Evolutionary conservation across 2,888 invertebrate species (phyloP).

Genomic region (Boloria euphrosyne): DNA sequence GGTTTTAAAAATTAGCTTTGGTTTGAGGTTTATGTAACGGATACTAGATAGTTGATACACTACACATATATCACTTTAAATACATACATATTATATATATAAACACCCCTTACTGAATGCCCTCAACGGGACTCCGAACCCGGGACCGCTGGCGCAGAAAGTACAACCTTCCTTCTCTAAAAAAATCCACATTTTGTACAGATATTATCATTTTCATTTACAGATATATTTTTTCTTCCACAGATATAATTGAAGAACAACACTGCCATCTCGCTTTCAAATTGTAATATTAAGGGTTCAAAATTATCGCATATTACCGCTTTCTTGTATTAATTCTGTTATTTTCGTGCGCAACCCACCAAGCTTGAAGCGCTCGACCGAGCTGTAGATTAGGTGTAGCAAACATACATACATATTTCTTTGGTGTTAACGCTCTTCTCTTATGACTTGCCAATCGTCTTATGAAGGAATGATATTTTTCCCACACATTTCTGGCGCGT

Average conservation of each 20-base stretch:
- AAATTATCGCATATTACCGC: conserved; percentile 31
- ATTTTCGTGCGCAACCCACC: conserved; percentile 31
- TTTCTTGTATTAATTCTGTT: conserved; percentile 28
- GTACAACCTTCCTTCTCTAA: too few relatives aligned
- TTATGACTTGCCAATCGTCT: conserved; percentile 64
- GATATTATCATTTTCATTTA: too few relatives aligned
- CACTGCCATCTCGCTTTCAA: conserved; percentile 82
- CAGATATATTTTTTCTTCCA: conserved; percentile 40
- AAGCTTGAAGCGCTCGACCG: conserved; percentile 30
- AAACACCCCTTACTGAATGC: too few relatives aligned
- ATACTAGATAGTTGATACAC: too few relatives aligned
- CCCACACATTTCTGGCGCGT: conserved; percentile 34
- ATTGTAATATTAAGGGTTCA: conserved; percentile 34
- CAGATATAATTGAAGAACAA: conserved; percentile 68
- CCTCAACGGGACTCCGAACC: too few relatives aligned
- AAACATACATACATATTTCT: conserved; percentile 37
- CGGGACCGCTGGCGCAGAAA: too few relatives aligned
- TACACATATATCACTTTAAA: too few relatives aligned
- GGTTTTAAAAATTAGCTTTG: too few relatives aligned
- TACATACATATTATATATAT: too few relatives aligned
- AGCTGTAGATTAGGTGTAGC: conserved; percentile 28
- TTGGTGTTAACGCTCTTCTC: conserved; percentile 41
- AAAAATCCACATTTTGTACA: too few relatives aligned
- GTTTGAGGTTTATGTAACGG: too few relatives aligned
- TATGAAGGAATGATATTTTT: conserved; percentile 44